Conservation (phyloP, 1,140 invertebrate species). For the Drosophila bipectinata region DNA sequence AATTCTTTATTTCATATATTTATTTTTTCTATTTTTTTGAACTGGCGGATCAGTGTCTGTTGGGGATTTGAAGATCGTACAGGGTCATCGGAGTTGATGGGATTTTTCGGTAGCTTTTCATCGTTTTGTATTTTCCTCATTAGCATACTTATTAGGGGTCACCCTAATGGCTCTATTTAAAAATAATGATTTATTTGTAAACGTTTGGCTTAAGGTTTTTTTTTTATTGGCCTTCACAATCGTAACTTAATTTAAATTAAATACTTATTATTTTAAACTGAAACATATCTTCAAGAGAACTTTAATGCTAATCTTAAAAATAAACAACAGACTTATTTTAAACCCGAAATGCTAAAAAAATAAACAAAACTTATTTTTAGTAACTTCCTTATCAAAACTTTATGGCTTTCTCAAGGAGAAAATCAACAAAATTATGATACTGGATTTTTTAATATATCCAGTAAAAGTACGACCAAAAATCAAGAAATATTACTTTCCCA, state of each 20-base stretch:
- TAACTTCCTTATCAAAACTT: background rate
- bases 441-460: background rate
- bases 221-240: background rate
- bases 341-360: background rate
- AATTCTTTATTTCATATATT: background rate
- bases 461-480: background rate
- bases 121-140: conserved; percentile 33
- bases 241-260: too few relatives aligned
- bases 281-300: too few relatives aligned
- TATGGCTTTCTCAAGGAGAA: conserved; percentile 1
- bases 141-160: conserved; percentile 22
- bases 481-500: background rate
- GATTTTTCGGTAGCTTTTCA: conserved; percentile 35
- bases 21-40: background rate
- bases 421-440: background rate
- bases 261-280: too few relatives aligned
- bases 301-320: too few relatives aligned
- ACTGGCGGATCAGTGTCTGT: conserved; percentile 41
- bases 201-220: background rate
- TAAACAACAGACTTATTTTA: background rate
- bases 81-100: conserved; percentile 20
- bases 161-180: conserved; percentile 38
- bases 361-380: background rate
- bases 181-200: conserved; percentile 8
- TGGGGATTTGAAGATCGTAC: conserved; percentile 8